phyloP scores from a whole-genome alignment of 2,888 invertebrate genomes.

The Hirtodrosophila duncani region DNA sequence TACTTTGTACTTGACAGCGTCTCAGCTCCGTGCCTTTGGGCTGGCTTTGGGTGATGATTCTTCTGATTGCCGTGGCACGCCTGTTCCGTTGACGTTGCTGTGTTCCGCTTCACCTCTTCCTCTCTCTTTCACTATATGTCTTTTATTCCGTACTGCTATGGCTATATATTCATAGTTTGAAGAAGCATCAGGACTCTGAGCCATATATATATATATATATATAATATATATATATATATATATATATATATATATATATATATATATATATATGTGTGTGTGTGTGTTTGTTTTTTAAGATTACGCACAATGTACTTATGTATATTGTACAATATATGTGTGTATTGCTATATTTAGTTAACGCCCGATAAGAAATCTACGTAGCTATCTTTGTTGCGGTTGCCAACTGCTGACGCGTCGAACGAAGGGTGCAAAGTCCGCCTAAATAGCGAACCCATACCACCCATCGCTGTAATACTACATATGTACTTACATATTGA shows the following conservation, averaged over 20 bases:
- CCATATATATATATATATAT: neutral
- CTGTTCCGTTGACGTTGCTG: constrained; percentile 56
- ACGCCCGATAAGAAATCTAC: too few species aligned
- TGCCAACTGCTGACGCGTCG: too few species aligned
- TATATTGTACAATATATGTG: too few species aligned
- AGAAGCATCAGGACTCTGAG: constrained; percentile 9
- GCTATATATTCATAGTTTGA: neutral
- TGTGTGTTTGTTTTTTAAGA: too few species aligned
- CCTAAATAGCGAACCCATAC: too few species aligned
- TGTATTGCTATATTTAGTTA: too few species aligned
- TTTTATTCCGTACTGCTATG: neutral
- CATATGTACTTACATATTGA: too few species aligned
- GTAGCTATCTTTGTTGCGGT: constrained; percentile 25
- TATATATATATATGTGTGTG: constrained; percentile 2
- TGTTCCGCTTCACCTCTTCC: constrained; percentile 28
- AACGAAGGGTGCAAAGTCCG: too few species aligned
- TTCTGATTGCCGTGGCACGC: constrained; percentile 44
- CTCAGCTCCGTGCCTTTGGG: constrained; percentile 7
- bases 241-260: neutral
- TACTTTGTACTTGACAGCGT: constrained; percentile 48
- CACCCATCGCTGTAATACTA: too few species aligned
- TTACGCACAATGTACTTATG: too few species aligned
- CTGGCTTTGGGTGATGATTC: constrained; percentile 8
- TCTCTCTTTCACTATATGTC: constrained; percentile 8
- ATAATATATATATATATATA: constrained; percentile 4